Conservation (phyloP, 92 coral and sea anemone genomes). For the Parazoanthus darwini region DNA sequence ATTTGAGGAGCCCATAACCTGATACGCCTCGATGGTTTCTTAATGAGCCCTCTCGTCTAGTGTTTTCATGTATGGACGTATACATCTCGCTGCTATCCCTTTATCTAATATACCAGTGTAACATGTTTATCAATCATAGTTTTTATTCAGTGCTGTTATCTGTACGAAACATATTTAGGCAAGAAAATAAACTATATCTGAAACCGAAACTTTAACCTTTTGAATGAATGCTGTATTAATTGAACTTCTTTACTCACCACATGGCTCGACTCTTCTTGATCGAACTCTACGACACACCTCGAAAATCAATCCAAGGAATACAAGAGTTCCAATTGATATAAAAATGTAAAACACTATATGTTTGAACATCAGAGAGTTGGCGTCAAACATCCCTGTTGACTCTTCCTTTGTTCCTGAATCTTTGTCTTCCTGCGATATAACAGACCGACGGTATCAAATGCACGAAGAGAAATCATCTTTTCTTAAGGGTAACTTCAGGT, state of each 20-base stretch:
- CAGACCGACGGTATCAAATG: not conserved
- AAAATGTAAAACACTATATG: not conserved
- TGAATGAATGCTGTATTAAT: not conserved
- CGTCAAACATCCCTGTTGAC: conserved; percentile 60
- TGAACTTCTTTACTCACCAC: not conserved
- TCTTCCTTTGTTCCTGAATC: conserved; percentile 36
- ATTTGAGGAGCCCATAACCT: too few relatives aligned
- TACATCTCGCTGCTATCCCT: too few relatives aligned
- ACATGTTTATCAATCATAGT: too few relatives aligned
- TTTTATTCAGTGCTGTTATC: too few relatives aligned
- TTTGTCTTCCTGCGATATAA: conserved; percentile 37
- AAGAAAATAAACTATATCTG: too few relatives aligned
- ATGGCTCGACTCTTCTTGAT: not conserved
- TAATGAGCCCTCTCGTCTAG: too few relatives aligned
- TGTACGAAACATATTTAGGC: too few relatives aligned
- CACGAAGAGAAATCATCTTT: not conserved
- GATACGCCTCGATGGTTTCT: too few relatives aligned
- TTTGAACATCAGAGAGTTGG: conserved; percentile 35
- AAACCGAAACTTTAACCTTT: not conserved
- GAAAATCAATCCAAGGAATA: not conserved
- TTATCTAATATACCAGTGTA: too few relatives aligned
- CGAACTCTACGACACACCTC: not conserved
- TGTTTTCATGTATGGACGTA: too few relatives aligned
- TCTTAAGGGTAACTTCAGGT: not conserved
- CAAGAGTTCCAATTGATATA: not conserved